Evolutionary conservation across 2,888 invertebrate species (phyloP).

Genomic region (Desoria tigrina): DNA sequence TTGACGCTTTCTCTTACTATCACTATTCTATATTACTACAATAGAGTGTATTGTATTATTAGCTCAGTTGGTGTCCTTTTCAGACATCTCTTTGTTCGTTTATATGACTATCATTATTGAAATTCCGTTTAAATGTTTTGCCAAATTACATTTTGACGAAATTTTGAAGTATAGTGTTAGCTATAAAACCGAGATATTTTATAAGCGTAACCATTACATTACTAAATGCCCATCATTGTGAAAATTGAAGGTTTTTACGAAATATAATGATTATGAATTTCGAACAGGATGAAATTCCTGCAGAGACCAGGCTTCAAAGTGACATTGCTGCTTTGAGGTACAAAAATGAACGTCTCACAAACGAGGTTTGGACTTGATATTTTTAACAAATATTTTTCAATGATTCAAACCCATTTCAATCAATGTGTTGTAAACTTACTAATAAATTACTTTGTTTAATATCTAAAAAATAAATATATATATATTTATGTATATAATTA

Average conservation of each 20-base stretch:
- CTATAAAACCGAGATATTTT: too few species aligned
- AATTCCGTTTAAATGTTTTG: too few species aligned
- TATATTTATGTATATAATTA: constrained; percentile 55
- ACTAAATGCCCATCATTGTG: too few species aligned
- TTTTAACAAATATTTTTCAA: constrained; percentile 7
- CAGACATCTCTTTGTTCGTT: too few species aligned
- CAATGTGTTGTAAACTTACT: neutral
- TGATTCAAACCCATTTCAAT: neutral
- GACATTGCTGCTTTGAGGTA: constrained; percentile 82
- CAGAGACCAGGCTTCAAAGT: constrained; percentile 64
- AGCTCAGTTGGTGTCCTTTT: too few species aligned
- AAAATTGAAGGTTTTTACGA: too few species aligned
- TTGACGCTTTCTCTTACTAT: neutral
- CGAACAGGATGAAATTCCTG: constrained; percentile 50
- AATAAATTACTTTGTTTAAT: neutral
- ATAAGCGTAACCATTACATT: too few species aligned
- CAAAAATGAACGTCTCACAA: constrained; percentile 75
- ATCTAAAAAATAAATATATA: neutral
- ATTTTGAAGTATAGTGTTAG: too few species aligned
- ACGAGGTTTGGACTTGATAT: constrained; percentile 67
- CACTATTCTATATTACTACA: neutral
- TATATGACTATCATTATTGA: too few species aligned
- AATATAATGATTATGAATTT: too few species aligned
- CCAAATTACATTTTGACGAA: too few species aligned
- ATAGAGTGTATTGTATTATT: too few species aligned